Conservation (phyloP, 2,888 invertebrate genomes). For the Panzeria rudis region DNA sequence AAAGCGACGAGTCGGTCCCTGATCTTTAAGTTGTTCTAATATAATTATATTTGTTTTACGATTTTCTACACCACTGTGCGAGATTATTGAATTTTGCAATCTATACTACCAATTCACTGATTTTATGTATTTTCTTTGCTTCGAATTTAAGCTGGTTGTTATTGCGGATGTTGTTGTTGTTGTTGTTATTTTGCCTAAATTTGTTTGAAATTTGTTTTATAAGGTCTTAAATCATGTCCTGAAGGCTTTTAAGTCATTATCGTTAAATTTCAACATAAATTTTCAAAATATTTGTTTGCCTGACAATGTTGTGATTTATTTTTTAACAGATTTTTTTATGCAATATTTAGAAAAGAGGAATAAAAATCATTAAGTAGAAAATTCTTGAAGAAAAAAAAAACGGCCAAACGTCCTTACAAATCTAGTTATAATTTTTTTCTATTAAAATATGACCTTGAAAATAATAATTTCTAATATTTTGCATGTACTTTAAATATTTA, state of each 20-base stretch:
- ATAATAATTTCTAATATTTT: slow-evolving; percentile 66
- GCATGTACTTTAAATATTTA: slow-evolving; percentile 65
- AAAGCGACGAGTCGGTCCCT: too few species aligned
- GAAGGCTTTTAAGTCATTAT: slow-evolving; percentile 84
- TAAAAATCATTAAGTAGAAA: background rate
- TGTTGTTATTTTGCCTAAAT: slow-evolving; percentile 61
- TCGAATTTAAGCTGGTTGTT: slow-evolving; percentile 3
- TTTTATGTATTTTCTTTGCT: slow-evolving; percentile 10
- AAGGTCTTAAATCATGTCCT: slow-evolving; percentile 83
- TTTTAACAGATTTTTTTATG: slow-evolving; percentile 75
- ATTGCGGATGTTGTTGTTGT: slow-evolving; percentile 8
- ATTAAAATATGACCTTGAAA: slow-evolving; percentile 70
- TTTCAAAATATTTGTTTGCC: slow-evolving; percentile 77
- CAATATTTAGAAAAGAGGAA: slow-evolving; percentile 21
- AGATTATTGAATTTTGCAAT: slow-evolving; percentile 50
- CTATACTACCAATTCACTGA: slow-evolving; percentile 31
- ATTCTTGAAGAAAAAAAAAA: background rate
- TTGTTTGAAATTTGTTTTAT: slow-evolving; percentile 70
- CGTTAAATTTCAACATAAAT: slow-evolving; percentile 84
- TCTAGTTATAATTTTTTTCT: slow-evolving; percentile 31
- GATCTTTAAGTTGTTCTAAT: too few species aligned
- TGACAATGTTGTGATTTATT: slow-evolving; percentile 57
- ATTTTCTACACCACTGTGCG: slow-evolving; percentile 35
- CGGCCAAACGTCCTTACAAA: background rate
- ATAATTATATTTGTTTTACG: too few species aligned